Conservation (phyloP, 1,140 invertebrate species). For the Ditylenchus dipsaci region DNA sequence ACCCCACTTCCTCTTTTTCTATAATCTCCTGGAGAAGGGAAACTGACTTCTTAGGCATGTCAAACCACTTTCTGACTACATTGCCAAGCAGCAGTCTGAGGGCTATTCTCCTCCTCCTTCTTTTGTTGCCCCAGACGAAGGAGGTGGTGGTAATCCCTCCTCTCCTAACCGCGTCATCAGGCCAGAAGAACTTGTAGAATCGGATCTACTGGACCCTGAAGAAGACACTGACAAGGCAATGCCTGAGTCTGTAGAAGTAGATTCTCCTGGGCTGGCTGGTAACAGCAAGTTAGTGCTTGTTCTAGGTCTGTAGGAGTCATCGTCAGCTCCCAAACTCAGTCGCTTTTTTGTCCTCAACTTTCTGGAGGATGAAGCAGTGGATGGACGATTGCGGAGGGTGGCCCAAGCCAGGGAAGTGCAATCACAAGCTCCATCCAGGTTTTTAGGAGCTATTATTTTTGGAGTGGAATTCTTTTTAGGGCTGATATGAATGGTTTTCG, state of each 20-base stretch:
- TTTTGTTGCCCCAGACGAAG: not conserved
- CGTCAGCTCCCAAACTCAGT: not conserved
- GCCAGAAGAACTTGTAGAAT: not conserved
- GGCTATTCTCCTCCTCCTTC: not conserved
- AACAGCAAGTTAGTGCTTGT: not conserved
- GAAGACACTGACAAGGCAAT: not conserved
- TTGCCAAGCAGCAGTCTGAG: not conserved
- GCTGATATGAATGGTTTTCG: not conserved
- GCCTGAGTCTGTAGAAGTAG: not conserved
- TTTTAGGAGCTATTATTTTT: not conserved
- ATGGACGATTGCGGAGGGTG: not conserved
- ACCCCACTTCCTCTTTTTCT: not conserved
- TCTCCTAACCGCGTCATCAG: not conserved
- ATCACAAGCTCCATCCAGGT: not conserved
- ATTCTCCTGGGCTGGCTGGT: not conserved
- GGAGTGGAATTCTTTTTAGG: not conserved
- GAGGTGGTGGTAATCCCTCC: not conserved
- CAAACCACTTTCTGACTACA: not conserved
- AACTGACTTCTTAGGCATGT: not conserved
- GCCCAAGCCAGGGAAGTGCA: not conserved
- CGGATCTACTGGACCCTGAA: not conserved
- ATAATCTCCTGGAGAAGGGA: too few species aligned
- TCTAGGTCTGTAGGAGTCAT: not conserved
- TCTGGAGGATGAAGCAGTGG: not conserved
- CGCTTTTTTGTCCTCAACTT: not conserved